Evolutionary conservation across 2,113 vertebrate genomes (phyloP).

Genomic region (Microtus pennsylvanicus): DNA sequence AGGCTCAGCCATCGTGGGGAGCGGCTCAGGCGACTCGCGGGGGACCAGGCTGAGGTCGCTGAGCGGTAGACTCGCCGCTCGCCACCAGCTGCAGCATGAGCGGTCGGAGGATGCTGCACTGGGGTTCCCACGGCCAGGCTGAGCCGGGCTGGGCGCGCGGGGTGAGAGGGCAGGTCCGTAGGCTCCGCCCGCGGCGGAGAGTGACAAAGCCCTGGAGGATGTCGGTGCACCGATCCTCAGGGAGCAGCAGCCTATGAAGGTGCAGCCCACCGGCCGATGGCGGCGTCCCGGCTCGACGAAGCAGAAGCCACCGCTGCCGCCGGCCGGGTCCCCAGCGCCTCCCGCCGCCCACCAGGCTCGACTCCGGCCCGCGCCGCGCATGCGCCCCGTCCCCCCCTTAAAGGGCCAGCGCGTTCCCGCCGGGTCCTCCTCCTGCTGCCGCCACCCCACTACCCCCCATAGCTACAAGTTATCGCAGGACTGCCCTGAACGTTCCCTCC

Average conservation of each 20-base stretch:
- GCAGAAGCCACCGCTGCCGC: not conserved
- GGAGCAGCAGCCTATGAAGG: conserved; percentile 39
- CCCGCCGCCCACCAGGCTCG: conserved; percentile 68
- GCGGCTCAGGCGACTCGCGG: not conserved
- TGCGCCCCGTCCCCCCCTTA: conserved; percentile 81
- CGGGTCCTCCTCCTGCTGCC: not conserved
- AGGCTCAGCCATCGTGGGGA: conserved; percentile 38
- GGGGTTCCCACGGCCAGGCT: conserved; percentile 9
- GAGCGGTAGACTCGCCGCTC: conserved; percentile 51
- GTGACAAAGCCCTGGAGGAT: conserved; percentile 16
- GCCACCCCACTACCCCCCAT: not conserved
- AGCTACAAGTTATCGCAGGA: not conserved
- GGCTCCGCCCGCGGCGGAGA: conserved; percentile 36
- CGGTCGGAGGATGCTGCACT: conserved; percentile 72
- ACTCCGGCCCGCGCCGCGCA: conserved; percentile 74
- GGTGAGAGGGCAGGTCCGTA: not conserved
- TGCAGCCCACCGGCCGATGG: not conserved
- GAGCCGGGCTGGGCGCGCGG: not conserved
- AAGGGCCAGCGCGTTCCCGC: conserved; percentile 68
- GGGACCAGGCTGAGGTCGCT: conserved; percentile 52
- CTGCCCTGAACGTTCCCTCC: not conserved
- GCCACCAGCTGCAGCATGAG: conserved; percentile 64
- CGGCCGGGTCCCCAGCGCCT: not conserved
- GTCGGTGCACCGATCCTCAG: not conserved
- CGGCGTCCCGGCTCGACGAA: not conserved